Evolutionary conservation across 2,113 vertebrate genomes (phyloP), one percentile per base, ranked within the genome.

Genomic region (Myrmecobius fasciatus): DNA sequence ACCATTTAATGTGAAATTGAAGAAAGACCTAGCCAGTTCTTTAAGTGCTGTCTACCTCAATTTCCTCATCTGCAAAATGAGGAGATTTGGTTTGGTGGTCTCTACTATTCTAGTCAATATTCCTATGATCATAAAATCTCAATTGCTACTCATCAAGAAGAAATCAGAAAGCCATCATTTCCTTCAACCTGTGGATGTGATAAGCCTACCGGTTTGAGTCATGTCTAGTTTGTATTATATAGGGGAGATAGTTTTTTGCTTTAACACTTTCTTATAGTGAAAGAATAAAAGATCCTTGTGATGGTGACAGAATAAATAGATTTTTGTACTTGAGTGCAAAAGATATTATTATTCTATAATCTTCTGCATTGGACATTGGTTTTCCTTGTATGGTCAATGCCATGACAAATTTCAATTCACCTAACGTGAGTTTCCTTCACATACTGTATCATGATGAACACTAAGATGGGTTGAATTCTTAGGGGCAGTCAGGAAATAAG

Each of bases 211-310:
- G 51, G 52, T 97, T 98, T 98, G 91, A 97, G 96, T 89, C 97
- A 97, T 93, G 25, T 51, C 47, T 56, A 95, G 24, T 92, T n/a
- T 83, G 1, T 20, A n/a, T 75, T 5, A 20, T 6, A 75, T n/a
- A 75, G 60, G 17, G 36, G 97, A 93, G 56, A 95, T 96, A 91
- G 96, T 95, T 97, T 97, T 96, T 53, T 96, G 95, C 92, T 31
- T 94, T 95, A 95, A 89, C 53, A 51, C 96, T 96, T 97, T 93
- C 98, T 75, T 97, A 67, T 90, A 97, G 25, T 88, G 51, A 75
- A n/a, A 75, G 60, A 97, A 24, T 89, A 11, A 96, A 93, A 89
- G 92, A 95, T 98, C 92, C 95, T 94, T 52, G 97, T 96, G 97
- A 93, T 93, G 92, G 91, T 94, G 48, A 96, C 91, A 75, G 60